Conservation (phyloP, 2,888 invertebrate genomes). For the Limnephilus marmoratus region DNA sequence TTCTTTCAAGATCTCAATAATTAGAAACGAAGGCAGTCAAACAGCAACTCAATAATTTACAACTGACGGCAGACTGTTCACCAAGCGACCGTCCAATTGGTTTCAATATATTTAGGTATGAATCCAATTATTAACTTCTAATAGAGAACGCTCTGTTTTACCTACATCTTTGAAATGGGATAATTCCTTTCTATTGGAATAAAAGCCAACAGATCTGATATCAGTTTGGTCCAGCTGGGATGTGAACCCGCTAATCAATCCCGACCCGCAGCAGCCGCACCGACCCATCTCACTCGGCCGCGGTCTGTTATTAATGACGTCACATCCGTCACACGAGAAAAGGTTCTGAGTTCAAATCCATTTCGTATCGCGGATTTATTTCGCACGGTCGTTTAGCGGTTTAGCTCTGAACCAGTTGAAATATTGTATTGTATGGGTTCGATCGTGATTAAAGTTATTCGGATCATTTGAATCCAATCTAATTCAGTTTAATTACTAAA, state of each 20-base stretch:
- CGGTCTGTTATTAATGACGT: constrained; percentile 53
- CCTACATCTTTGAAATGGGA: not conserved
- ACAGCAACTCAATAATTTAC: too few species aligned
- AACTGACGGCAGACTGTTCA: too few species aligned
- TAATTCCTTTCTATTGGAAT: not conserved
- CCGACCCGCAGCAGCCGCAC: constrained; percentile 16
- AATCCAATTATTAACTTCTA: too few species aligned
- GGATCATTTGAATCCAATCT: not conserved
- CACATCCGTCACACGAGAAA: constrained; percentile 51
- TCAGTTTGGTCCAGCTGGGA: constrained; percentile 37
- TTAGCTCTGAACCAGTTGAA: not conserved
- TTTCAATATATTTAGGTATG: too few species aligned
- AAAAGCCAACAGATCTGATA: not conserved
- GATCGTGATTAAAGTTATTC: constrained; percentile 15
- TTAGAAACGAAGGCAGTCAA: too few species aligned
- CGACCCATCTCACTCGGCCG: constrained; percentile 44
- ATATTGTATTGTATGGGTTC: not conserved
- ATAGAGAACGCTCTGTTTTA: not conserved
- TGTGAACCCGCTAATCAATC: constrained; percentile 54
- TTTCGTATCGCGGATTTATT: constrained; percentile 37
- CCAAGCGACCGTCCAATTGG: too few species aligned
- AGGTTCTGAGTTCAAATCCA: constrained; percentile 50
- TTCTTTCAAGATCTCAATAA: too few species aligned
- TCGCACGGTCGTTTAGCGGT: constrained; percentile 26
- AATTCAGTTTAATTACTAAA: too few species aligned